A percentile compares a stretch with the other conserved stretches of the same genome.
Conservation (phyloP, 2,113 vertebrate genomes). For the Trogon surrucura region DNA sequence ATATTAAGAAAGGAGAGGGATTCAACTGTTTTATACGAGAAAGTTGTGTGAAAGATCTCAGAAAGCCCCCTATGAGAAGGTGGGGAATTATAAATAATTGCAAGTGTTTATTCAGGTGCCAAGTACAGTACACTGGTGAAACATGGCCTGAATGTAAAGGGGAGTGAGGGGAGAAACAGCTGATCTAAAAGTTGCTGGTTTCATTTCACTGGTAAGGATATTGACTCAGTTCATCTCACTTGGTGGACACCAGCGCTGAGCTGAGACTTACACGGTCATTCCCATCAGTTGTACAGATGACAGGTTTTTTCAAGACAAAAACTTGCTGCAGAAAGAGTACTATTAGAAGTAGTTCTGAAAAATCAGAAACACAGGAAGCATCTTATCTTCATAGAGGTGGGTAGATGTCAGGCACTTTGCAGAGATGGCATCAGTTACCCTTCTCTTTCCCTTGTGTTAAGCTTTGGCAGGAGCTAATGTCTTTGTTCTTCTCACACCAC, state of each 20-base stretch:
- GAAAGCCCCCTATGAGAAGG: constrained; percentile 54
- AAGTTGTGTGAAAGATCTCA: constrained; percentile 61
- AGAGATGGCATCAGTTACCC: neutral
- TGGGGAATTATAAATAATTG: constrained; percentile 71
- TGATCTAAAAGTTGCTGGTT: constrained; percentile 49
- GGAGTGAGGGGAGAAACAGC: neutral
- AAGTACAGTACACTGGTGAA: constrained; percentile 51
- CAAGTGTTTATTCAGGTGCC: constrained; percentile 78
- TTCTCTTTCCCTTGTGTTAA: neutral
- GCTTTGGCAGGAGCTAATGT: neutral
- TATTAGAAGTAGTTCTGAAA: constrained; percentile 33
- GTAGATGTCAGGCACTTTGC: neutral
- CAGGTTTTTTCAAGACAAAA: constrained; percentile 51
- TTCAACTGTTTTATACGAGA: constrained; percentile 57
- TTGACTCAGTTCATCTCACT: constrained; percentile 58
- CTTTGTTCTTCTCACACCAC: neutral
- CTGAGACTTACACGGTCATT: constrained; percentile 50
- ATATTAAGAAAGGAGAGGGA: constrained; percentile 65
- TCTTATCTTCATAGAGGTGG: constrained; percentile 32
- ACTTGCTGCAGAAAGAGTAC: constrained; percentile 28
- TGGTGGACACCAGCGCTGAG: constrained; percentile 27
- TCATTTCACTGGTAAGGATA: constrained; percentile 58
- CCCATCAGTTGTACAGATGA: constrained; percentile 36
- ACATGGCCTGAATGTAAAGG: neutral
- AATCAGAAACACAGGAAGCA: constrained; percentile 61